phyloP scores from a whole-genome alignment of 2,113 vertebrate species.

The Neodon shergylaensis region DNA sequence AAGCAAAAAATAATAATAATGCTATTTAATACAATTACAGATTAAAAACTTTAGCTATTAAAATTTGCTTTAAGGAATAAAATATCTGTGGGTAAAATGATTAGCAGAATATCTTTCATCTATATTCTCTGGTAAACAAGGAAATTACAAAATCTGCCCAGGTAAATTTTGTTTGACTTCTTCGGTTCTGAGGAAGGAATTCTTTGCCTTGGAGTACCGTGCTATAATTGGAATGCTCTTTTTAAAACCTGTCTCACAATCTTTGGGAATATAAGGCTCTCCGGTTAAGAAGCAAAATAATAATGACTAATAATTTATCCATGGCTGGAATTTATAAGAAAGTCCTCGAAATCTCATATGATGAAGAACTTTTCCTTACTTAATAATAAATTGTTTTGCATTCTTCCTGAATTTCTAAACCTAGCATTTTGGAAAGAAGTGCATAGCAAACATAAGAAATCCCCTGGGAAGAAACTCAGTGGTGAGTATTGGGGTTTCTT shows the following conservation, averaged over 20 bases:
- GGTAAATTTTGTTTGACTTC: not conserved
- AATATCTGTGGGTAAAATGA: not conserved
- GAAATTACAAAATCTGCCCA: not conserved
- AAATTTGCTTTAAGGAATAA: not conserved
- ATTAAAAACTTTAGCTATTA: not conserved
- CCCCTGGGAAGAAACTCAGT: not conserved
- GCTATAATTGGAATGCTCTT: not conserved
- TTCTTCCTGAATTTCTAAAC: slow-evolving; percentile 30
- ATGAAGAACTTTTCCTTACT: slow-evolving; percentile 22
- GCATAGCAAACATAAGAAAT: not conserved
- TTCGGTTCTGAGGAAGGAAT: not conserved
- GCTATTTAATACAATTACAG: slow-evolving; percentile 4
- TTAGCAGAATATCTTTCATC: slow-evolving; percentile 48
- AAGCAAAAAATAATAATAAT: slow-evolving; percentile 25
- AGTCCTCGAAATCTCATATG: not conserved
- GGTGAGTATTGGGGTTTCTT: not conserved
- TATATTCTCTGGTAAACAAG: slow-evolving; percentile 23
- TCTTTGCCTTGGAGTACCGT: not conserved
- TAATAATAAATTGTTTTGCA: not conserved
- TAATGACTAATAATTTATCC: not conserved
- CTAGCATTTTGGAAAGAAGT: slow-evolving; percentile 14
- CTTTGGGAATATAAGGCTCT: not conserved
- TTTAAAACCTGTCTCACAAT: slow-evolving; percentile 1
- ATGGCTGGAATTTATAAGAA: slow-evolving; percentile 12
- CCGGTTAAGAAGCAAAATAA: not conserved